Conservation (phyloP, 2,888 invertebrate species). For the Sabatieria punctata region DNA sequence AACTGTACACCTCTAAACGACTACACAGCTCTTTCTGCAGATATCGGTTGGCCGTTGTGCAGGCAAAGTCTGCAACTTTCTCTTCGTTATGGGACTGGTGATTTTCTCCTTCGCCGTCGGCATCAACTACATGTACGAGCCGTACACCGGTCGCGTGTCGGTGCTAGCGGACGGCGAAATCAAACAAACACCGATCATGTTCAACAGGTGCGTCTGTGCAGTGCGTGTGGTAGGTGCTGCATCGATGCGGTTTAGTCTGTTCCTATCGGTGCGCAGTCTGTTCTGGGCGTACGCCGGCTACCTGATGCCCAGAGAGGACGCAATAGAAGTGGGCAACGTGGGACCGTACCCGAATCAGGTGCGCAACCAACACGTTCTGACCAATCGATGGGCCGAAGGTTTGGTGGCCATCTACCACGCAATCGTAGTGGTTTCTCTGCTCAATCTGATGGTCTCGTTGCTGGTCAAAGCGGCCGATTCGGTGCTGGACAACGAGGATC, state of each 20-base stretch:
- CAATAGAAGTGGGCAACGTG: conserved; percentile 15
- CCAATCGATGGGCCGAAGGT: too few species aligned
- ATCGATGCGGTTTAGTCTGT: conserved; percentile 5
- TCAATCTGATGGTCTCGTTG: conserved; percentile 23
- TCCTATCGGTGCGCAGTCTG: conserved; percentile 11
- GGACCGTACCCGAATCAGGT: too few species aligned
- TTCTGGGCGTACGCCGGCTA: conserved; percentile 24
- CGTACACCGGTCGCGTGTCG: background rate
- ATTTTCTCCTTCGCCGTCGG: conserved; percentile 25
- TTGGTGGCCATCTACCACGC: conserved; percentile 17
- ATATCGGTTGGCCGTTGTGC: conserved; percentile 26
- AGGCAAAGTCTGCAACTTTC: conserved; percentile 19
- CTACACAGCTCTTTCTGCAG: too few species aligned
- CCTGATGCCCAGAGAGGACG: conserved; percentile 12
- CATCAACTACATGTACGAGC: too few species aligned
- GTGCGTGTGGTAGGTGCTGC: background rate
- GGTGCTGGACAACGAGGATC: conserved; percentile 22
- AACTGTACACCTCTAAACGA: background rate
- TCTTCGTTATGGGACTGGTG: conserved; percentile 22
- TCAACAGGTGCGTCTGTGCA: background rate
- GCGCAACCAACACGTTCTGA: too few species aligned
- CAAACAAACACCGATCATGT: background rate
- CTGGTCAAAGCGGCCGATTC: conserved; percentile 21
- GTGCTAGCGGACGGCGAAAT: background rate
- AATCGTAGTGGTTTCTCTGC: conserved; percentile 18